Percentiles rank a stretch among this genome's conserved stretches.
phyloP scores from a whole-genome alignment of 2,888 invertebrate genomes.

The Netelia melanura region DNA sequence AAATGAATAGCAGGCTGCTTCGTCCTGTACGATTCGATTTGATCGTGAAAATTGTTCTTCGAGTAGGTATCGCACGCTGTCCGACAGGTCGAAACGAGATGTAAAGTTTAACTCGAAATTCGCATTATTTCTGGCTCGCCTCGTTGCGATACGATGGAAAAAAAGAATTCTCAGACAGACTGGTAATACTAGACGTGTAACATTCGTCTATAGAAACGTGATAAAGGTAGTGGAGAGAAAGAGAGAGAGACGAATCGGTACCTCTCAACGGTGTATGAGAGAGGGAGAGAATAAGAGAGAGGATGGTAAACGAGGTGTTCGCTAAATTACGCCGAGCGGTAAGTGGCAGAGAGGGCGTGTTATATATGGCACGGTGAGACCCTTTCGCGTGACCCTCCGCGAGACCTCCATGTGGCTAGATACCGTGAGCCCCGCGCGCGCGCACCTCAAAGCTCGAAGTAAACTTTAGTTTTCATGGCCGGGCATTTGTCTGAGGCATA shows the following conservation, averaged over 20 bases:
- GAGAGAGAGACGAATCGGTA: not conserved
- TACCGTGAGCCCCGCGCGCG: constrained; percentile 19
- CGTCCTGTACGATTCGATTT: no score
- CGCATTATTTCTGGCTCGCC: no score
- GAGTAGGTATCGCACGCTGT: no score
- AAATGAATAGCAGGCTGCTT: no score
- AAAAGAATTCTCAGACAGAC: no score
- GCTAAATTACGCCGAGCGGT: constrained; percentile 58
- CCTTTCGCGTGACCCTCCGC: not conserved
- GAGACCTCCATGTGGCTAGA: constrained; percentile 28
- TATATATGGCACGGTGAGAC: constrained; percentile 37
- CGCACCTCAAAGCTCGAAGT: constrained; percentile 75
- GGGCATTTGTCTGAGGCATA: constrained; percentile 79
- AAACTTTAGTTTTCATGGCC: constrained; percentile 79
- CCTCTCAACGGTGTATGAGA: no score
- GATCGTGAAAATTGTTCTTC: no score
- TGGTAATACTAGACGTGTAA: no score
- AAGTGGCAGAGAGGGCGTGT: constrained; percentile 72
- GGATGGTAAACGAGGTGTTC: constrained; percentile 40
- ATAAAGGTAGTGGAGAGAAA: not conserved
- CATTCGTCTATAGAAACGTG: not conserved
- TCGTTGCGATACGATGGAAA: no score
- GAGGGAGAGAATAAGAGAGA: not conserved
- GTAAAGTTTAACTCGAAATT: no score
- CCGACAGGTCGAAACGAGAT: no score